Evolutionary conservation across 2,888 invertebrate genomes (phyloP), one percentile per base, ranked within the genome.

Genomic region (Nomada hirtipes): DNA sequence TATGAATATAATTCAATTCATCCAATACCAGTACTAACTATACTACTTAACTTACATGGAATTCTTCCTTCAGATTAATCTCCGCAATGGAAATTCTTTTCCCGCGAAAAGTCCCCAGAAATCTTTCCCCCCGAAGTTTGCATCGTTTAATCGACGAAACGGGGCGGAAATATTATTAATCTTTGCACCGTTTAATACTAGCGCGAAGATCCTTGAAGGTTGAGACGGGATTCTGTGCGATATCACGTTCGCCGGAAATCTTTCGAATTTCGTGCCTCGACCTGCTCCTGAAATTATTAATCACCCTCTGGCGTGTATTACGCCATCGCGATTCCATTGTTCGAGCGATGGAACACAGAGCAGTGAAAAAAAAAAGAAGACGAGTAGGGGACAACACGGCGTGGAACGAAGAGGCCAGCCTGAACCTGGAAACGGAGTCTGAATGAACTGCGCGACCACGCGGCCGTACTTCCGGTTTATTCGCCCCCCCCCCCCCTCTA

Each of bases 381-480:
- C 44, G 64, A 67, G 59, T 67, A 63, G 64, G 74, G 65, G 74
- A 60, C 50, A 63, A 61, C 50, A 55, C 36, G 50, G 42, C 61
- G 69, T 57, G 61, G 26, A 53, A 23, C 57, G 59, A 50, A 47
- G 73, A 72, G 53, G 63, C 53, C n/a, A 63, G 53, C 15, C n/a
- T 57, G 86, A 86, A 89, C 85, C 85, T 89, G 89, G 78, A 84
- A 84, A 84, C 79, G 79, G 88, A 88, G 87, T 84, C 88, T 86
- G 87, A 90, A 90, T 88, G 88, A 88, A 88, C 85, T 76, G 75
- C 87, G 89, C 84, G 89, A 87, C 83, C 87, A 90, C 84, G 89
- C 87, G 89, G 86, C 90, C 91, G 91, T 90, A 84, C 87, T 90
- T 88, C 88, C 88, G 87, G 88, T 90, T 87, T 86, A 85, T 82